Base-by-base conservation (phyloP, 2,888 invertebrate species). In the Ditylenchus weischeri region DNA sequence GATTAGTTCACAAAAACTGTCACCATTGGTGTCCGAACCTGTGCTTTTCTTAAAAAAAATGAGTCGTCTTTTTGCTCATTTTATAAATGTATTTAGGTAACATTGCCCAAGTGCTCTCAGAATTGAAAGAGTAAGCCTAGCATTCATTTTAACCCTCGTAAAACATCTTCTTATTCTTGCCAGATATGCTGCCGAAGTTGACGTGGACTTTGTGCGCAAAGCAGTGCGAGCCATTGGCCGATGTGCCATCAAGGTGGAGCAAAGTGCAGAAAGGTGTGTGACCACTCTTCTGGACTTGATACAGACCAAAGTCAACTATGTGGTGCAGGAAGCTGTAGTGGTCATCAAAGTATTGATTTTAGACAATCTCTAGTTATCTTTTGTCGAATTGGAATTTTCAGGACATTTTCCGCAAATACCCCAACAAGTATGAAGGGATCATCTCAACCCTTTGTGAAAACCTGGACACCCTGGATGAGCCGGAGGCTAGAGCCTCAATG, bases 351-450 rank as follows among this genome's bases (percentile, higher is more conserved):
- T 70, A 62, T 18, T 23, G 63, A 5, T 54, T 43, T 62, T 62
- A 21, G 29, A 29, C 5, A 29, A 29, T 4, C 5, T 29, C 10
- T 29, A 13, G 11, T 50, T 38, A 8, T 35, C 21, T 3, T n/a
- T 10, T 11, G 11, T 8, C 13, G n/a, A 4, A 54, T 54, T 29
- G 2, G 35, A 21, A 13, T 23, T 3, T 73, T 10, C 72, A 84
- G 84, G 86, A 86, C 71, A 86, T 86, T 67, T 86, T 86, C 84
- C 81, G 86, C 63, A 87, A 98, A 85, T 98, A 99, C 86, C 98
- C 98, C 13, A 98, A 98, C 85, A 95, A 98, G 84, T 98, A 98
- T 84, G 98, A 99, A 86, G 95, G 94, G 84, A 98, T 98, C 83
- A 98, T 98, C 84, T 94, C 95, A 71, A 98, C 96, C 0, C 87